Percentiles rank a stretch among this genome's conserved stretches.
Conservation (phyloP, 2,797 vertebrate species). For the Helicolenus hilgendorfi region DNA sequence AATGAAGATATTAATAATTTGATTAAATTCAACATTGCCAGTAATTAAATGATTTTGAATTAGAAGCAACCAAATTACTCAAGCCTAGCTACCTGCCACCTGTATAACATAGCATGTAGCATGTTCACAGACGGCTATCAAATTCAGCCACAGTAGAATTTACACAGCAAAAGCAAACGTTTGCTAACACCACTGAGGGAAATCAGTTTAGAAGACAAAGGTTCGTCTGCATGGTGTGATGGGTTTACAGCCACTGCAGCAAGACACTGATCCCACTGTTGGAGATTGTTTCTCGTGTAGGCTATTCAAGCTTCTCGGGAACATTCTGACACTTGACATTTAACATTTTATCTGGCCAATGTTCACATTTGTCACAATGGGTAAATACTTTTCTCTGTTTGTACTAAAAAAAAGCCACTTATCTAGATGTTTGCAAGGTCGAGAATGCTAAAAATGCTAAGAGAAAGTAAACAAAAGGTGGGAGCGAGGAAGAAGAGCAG, state of each 20-base stretch:
- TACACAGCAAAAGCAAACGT: conserved; percentile 43
- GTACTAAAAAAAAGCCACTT: not conserved
- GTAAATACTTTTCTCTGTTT: not conserved
- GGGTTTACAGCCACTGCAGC: conserved; percentile 50
- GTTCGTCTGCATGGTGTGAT: not conserved
- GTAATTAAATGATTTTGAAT: not conserved
- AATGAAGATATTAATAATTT: not conserved
- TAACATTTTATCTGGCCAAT: conserved; percentile 16
- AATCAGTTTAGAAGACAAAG: conserved; percentile 24
- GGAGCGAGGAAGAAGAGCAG: not conserved
- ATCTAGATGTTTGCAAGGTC: not conserved
- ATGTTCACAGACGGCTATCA: not conserved
- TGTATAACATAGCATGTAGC: not conserved
- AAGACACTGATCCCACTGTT: conserved; percentile 33
- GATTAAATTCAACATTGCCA: not conserved
- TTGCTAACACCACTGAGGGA: conserved; percentile 19
- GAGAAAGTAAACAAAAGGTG: not conserved
- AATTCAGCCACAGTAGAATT: conserved; percentile 1
- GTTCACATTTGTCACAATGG: conserved; percentile 8
- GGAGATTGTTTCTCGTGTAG: conserved; percentile 50
- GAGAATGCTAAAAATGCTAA: conserved; percentile 5
- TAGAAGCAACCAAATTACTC: not conserved
- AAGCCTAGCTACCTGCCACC: not conserved
- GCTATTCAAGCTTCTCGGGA: conserved; percentile 37
- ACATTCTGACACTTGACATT: conserved; percentile 65